These are phyloP conservation scores for Rapana venosa DNA, from an alignment of 2,888 invertebrate genomes.

Conservation along the genomic window DNA sequence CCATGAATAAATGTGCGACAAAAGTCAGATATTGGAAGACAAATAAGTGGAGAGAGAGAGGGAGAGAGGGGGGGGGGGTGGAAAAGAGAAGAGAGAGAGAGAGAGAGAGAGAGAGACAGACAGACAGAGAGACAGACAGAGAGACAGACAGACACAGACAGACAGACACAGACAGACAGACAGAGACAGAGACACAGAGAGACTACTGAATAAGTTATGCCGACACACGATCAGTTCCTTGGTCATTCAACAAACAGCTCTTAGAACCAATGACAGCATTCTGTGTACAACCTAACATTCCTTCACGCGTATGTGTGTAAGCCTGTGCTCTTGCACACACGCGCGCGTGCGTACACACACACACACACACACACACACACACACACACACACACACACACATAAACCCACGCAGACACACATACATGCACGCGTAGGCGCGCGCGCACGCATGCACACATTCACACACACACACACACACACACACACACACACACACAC, in stretches of 20 bases:
- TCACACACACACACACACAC: not conserved
- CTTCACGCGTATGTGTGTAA: too few species aligned
- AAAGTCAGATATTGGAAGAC: not conserved
- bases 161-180: not conserved
- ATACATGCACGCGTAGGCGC: not conserved
- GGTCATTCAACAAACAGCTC: too few species aligned
- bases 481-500: too few species aligned
- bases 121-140: not conserved
- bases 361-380: not conserved
- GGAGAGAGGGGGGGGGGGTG: not conserved
- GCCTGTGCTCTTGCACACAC: too few species aligned
- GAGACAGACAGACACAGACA: not conserved
- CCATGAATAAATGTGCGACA: not conserved
- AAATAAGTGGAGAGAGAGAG: not conserved
- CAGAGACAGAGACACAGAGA: not conserved
- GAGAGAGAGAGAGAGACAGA: not conserved
- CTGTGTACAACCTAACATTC: too few species aligned
- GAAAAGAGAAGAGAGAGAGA: not conserved
- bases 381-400: not conserved
- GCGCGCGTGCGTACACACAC: too few species aligned
- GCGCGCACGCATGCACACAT: not conserved
- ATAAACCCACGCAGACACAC: not conserved
- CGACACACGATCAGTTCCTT: too few species aligned
- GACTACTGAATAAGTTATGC: not conserved
- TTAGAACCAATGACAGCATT: too few species aligned